Evolutionary conservation across 2,888 invertebrate genomes (phyloP).

Genomic region (Agrochola circellaris): DNA sequence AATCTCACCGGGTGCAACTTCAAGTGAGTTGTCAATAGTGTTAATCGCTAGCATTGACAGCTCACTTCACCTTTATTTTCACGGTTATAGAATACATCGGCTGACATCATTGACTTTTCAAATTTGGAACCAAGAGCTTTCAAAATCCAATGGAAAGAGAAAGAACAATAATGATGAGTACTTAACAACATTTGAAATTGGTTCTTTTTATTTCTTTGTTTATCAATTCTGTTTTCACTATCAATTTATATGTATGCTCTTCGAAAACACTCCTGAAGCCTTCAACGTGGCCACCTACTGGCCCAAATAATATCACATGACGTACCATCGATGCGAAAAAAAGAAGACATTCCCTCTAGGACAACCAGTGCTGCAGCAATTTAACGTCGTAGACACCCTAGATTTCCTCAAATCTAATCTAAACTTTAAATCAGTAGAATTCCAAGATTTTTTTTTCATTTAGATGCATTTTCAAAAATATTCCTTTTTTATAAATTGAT

Average conservation of each 20-base stretch:
- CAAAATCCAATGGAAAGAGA: background rate
- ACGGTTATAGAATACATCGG: too few species aligned
- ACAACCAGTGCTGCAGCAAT: background rate
- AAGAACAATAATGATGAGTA: background rate
- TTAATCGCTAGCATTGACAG: too few species aligned
- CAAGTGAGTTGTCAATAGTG: too few species aligned
- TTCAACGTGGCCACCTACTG: background rate
- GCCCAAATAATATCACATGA: background rate
- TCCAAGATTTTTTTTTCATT: background rate
- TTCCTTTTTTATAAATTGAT: background rate
- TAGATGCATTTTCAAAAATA: background rate
- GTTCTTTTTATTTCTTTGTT: background rate
- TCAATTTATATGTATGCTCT: background rate
- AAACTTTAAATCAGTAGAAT: background rate
- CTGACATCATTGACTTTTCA: background rate
- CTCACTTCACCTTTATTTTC: too few species aligned
- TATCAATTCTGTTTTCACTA: background rate
- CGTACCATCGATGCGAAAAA: background rate
- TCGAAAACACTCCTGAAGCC: background rate
- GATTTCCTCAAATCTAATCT: background rate
- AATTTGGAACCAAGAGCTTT: background rate
- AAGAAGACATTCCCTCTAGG: background rate
- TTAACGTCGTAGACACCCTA: background rate
- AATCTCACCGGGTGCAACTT: too few species aligned
- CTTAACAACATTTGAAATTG: background rate